phyloP scores from a whole-genome alignment of 1,140 invertebrate species.

The Acromyrmex charruanus region DNA sequence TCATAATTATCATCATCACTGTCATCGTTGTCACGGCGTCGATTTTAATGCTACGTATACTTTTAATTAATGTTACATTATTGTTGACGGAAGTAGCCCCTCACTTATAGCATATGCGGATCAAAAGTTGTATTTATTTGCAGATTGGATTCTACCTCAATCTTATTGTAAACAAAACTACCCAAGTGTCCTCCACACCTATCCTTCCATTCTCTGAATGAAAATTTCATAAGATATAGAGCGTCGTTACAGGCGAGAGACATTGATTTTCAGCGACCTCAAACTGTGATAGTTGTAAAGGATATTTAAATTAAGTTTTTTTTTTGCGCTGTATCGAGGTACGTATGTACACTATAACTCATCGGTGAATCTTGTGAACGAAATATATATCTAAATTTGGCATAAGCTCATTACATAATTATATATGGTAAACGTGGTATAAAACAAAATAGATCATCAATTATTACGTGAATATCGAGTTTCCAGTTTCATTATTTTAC shows the following conservation, averaged over 20 bases:
- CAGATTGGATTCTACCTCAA: conserved; percentile 85
- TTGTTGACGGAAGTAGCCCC: conserved; percentile 83
- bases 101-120: conserved; percentile 83
- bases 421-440: background rate
- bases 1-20: conserved; percentile 70
- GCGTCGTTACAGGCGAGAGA: conserved; percentile 61
- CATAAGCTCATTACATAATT: conserved; percentile 38
- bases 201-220: conserved; percentile 56
- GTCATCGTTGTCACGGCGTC: conserved; percentile 21
- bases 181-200: conserved; percentile 51
- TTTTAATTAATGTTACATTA: conserved; percentile 83
- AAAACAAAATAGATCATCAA: background rate
- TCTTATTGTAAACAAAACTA: conserved; percentile 75
- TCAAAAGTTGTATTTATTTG: conserved; percentile 77
- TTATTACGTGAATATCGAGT: background rate
- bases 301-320: conserved; percentile 84
- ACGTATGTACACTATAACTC: conserved; percentile 37
- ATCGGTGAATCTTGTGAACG: conserved; percentile 61
- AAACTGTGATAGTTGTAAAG: conserved; percentile 86
- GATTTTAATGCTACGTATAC: conserved; percentile 77
- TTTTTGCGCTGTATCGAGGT: conserved; percentile 79
- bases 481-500: conserved; percentile 28
- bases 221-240: conserved; percentile 63
- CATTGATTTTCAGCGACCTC: conserved; percentile 85
- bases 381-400: conserved; percentile 23